Conservation (phyloP, 2,888 invertebrate species). For the Drosophila nigricruria region DNA sequence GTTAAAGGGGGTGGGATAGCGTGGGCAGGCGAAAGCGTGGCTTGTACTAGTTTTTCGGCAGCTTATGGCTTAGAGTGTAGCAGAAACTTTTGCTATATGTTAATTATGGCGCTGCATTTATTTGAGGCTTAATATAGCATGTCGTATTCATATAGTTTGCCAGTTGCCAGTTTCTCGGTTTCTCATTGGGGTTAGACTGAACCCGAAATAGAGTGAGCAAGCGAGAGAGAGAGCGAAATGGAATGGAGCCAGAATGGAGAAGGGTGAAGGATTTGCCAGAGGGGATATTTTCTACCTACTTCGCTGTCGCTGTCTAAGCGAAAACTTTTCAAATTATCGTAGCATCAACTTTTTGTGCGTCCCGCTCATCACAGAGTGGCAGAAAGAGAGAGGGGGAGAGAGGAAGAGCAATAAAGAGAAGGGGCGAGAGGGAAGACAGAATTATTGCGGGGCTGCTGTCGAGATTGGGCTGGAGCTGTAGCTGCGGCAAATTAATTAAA, state of each 20-base stretch:
- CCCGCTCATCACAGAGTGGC: slow-evolving; percentile 19
- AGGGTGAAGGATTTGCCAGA: slow-evolving; percentile 4
- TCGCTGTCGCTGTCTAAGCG: slow-evolving; percentile 72
- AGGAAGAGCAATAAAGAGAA: background rate
- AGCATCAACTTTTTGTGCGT: slow-evolving; percentile 72
- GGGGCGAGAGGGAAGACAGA: slow-evolving; percentile 19
- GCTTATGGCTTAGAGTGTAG: slow-evolving; percentile 57
- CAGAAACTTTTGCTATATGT: slow-evolving; percentile 81
- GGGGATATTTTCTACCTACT: slow-evolving; percentile 41
- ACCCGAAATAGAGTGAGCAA: slow-evolving; percentile 6
- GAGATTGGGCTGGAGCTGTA: slow-evolving; percentile 51
- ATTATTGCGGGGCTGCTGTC: slow-evolving; percentile 48
- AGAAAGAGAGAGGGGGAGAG: background rate
- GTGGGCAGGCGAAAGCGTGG: background rate
- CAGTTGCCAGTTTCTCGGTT: slow-evolving; percentile 43
- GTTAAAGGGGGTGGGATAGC: background rate
- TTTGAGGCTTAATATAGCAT: slow-evolving; percentile 79
- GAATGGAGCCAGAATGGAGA: background rate
- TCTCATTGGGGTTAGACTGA: slow-evolving; percentile 14
- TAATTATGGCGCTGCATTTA: slow-evolving; percentile 81
- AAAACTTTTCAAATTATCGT: slow-evolving; percentile 81
- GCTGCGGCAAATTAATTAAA: slow-evolving; percentile 78
- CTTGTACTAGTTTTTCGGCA: slow-evolving; percentile 41
- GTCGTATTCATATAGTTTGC: slow-evolving; percentile 67
- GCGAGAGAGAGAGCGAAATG: too few species aligned